A percentile compares a stretch with the other conserved stretches of the same genome.
These are phyloP conservation scores for Phengaris arion DNA, from an alignment of 2,888 invertebrate species.

Conservation along the genomic window DNA sequence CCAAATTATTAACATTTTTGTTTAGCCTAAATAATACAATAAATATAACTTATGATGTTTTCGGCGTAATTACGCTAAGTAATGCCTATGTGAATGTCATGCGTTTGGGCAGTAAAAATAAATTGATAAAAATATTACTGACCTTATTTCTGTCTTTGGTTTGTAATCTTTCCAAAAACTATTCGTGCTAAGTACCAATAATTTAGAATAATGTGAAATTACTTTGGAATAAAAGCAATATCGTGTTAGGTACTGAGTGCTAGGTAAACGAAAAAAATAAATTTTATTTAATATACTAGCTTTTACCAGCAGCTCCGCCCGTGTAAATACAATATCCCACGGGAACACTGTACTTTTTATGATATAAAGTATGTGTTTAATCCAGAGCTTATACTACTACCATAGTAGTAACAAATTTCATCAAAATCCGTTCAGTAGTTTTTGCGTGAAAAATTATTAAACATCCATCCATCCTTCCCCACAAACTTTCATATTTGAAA, in stretches of 20 bases:
- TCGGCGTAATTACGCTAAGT: conserved; percentile 16
- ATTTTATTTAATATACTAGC: not conserved
- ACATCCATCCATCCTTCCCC: too few species aligned
- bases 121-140: conserved; percentile 27
- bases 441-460: too few species aligned
- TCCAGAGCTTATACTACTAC: too few species aligned
- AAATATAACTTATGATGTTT: conserved; percentile 3
- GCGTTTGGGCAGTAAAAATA: conserved; percentile 13
- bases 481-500: too few species aligned
- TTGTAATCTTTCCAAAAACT: conserved; percentile 10
- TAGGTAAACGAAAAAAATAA: not conserved
- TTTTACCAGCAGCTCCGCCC: too few species aligned
- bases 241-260: not conserved
- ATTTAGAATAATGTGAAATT: conserved; percentile 3
- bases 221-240: not conserved
- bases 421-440: too few species aligned
- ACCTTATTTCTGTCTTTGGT: conserved; percentile 24
- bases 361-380: too few species aligned
- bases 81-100: conserved; percentile 22
- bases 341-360: too few species aligned
- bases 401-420: too few species aligned
- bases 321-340: too few species aligned
- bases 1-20: not conserved
- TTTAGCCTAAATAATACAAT: not conserved
- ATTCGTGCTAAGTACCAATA: conserved; percentile 24